These are phyloP conservation scores for Megalonaias nervosa DNA, from an alignment of 1,140 invertebrate species.

Conservation along the genomic window DNA sequence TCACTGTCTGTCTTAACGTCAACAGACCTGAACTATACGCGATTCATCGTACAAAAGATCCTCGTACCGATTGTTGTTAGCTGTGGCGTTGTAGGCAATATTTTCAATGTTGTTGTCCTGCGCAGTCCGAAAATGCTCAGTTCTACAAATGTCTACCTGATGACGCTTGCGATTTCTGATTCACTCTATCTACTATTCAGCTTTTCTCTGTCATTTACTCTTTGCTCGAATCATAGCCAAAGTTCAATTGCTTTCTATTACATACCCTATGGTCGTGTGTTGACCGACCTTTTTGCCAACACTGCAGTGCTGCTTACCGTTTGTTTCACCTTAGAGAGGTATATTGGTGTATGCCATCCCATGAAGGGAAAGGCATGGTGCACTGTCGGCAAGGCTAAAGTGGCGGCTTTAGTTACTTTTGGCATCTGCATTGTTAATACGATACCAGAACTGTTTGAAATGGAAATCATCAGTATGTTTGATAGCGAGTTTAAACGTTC, in stretches of 20 bases:
- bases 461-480: conserved; percentile 39
- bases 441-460: conserved; percentile 57
- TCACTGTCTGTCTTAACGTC: not conserved
- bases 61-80: conserved; percentile 71
- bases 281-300: conserved; percentile 79
- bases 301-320: conserved; percentile 84
- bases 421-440: conserved; percentile 51
- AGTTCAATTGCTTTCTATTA: conserved; percentile 59
- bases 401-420: conserved; percentile 43
- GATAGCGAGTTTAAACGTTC: conserved; percentile 42
- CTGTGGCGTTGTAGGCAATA: conserved; percentile 57
- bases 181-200: conserved; percentile 80
- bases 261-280: conserved; percentile 75
- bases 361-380: conserved; percentile 82
- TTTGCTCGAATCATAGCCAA: conserved; percentile 44
- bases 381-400: conserved; percentile 73
- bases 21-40: conserved; percentile 35
- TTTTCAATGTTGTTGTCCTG: conserved; percentile 70
- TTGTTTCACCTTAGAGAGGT: conserved; percentile 84
- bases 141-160: conserved; percentile 83
- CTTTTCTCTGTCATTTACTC: conserved; percentile 50
- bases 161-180: conserved; percentile 82
- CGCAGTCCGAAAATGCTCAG: conserved; percentile 82
- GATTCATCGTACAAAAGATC: conserved; percentile 55
- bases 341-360: conserved; percentile 84